Percentiles rank a stretch among this genome's conserved stretches.
These are phyloP conservation scores for Leptocoma aspasia DNA, from an alignment of 2,113 vertebrate genomes.

Conservation along the genomic window DNA sequence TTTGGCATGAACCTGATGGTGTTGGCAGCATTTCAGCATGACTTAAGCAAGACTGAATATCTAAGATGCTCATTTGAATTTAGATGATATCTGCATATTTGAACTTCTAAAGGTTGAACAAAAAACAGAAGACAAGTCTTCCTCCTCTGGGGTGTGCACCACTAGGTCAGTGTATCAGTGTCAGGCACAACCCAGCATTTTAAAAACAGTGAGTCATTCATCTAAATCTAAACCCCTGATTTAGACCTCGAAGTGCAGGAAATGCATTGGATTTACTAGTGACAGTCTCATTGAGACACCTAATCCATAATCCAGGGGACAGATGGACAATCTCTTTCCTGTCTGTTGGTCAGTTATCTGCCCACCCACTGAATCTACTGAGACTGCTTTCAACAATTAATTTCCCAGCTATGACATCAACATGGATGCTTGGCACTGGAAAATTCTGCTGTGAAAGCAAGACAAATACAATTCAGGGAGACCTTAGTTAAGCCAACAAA, in stretches of 20 bases:
- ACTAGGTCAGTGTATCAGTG: background rate
- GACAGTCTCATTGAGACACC: background rate
- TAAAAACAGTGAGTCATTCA: background rate
- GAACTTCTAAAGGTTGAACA: background rate
- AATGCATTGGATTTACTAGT: background rate
- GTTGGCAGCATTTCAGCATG: background rate
- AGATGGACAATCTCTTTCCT: background rate
- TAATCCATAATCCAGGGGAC: background rate
- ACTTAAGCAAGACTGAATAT: background rate
- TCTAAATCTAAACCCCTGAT: background rate
- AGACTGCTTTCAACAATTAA: background rate
- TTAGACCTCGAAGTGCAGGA: background rate
- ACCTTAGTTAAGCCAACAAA: background rate
- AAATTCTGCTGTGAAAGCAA: background rate
- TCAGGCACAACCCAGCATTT: background rate
- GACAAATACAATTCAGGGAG: background rate
- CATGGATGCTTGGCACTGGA: background rate
- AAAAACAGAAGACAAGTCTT: background rate
- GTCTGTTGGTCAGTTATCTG: background rate
- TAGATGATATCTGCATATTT: background rate
- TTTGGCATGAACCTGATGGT: background rate
- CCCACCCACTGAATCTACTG: background rate
- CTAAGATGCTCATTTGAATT: background rate
- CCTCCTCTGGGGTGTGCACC: background rate
- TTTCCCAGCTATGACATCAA: background rate